These are phyloP conservation scores for Climacteris rufus DNA, from an alignment of 2,113 vertebrate species.

Conservation along the genomic window DNA sequence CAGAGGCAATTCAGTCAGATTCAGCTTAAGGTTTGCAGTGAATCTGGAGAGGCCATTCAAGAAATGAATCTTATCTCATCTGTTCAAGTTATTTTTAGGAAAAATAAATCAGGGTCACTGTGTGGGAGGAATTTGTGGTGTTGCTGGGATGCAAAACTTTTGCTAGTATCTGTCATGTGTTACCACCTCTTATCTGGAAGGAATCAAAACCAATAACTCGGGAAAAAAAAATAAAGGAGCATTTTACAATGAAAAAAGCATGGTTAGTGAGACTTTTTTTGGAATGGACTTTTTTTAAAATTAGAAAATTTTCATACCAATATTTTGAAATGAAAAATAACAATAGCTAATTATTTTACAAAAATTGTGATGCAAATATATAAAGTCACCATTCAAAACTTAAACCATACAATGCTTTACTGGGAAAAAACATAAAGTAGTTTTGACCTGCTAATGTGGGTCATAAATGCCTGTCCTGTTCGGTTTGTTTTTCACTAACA, in stretches of 20 bases:
- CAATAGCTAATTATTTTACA: background rate
- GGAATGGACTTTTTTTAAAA: background rate
- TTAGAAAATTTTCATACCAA: background rate
- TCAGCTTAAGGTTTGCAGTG: background rate
- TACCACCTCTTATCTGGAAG: background rate
- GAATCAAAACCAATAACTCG: background rate
- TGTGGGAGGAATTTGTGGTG: background rate
- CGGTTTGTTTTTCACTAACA: background rate
- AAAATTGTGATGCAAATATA: background rate
- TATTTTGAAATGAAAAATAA: background rate
- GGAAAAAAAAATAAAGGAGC: background rate
- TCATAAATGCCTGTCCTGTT: background rate
- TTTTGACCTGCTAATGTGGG: background rate
- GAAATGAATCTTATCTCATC: background rate
- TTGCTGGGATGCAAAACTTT: background rate
- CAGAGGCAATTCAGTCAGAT: background rate
- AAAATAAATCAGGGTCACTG: background rate
- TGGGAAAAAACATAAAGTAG: background rate
- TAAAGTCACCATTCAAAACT: background rate
- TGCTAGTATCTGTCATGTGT: background rate
- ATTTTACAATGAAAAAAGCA: background rate
- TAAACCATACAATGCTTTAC: background rate
- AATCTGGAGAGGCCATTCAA: background rate
- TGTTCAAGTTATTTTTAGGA: background rate
- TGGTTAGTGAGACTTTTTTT: background rate